Conservation (phyloP, 2,888 invertebrate species). For the Xestia xanthographa region DNA sequence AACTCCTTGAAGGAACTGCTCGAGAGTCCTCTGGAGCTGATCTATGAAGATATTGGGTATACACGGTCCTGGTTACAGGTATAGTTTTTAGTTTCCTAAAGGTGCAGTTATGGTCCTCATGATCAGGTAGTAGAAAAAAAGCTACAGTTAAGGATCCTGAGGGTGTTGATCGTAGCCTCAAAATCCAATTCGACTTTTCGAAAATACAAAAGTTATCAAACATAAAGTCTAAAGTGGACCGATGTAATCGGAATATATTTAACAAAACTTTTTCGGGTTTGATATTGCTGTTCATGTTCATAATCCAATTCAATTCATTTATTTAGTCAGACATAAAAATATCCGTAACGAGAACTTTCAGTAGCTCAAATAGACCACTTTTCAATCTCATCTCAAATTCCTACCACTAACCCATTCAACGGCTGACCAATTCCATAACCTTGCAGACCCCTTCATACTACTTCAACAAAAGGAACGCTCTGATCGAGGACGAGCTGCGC, state of each 20-base stretch:
- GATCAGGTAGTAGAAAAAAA: neutral
- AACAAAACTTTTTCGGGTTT: neutral
- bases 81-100: neutral
- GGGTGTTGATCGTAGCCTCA: neutral
- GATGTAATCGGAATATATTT: neutral
- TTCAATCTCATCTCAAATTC: neutral
- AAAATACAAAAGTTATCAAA: constrained; percentile 33
- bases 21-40: constrained; percentile 87
- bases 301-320: too few species aligned
- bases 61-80: constrained; percentile 84
- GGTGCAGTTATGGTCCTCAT: neutral
- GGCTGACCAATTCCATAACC: neutral
- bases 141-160: neutral
- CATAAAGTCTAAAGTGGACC: neutral
- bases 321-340: too few species aligned
- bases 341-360: too few species aligned
- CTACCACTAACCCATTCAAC: neutral
- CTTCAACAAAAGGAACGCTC: constrained; percentile 78
- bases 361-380: neutral
- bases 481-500: constrained; percentile 80
- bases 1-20: constrained; percentile 87
- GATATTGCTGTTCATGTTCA: neutral
- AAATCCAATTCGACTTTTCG: neutral
- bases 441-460: constrained; percentile 79
- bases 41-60: constrained; percentile 88